Evolutionary conservation across 2,797 vertebrate genomes (phyloP), one percentile per base, ranked within the genome.

Genomic region (Amniataba percoides): DNA sequence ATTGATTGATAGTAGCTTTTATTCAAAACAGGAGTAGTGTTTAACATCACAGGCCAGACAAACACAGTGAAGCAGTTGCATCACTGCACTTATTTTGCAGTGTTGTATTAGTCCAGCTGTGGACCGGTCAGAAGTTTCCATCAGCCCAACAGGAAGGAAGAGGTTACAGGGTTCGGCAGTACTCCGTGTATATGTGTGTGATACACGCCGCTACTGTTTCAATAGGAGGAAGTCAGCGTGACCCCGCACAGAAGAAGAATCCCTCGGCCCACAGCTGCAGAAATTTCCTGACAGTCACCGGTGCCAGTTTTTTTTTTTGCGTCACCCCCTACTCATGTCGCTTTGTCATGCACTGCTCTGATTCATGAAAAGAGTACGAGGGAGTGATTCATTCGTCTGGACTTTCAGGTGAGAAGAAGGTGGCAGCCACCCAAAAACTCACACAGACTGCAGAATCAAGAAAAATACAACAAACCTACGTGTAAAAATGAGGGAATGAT

Each of bases 191-290:
- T 49, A 57, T 72, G 49, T 83, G 49, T 76, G 74, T 80, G 81
- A 83, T 62, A 61, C 82, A 39, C 21, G 74, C 76, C 79, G 95
- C 94, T 95, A 93, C 95, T 90, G 94, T 95, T 94, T 96, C 88
- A 95, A 95, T 95, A 45, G 93, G 59, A 94, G 95, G 95, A 95
- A 95, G 91, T 85, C 46, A n/a, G 60, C 23, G 64, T 80, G 86
- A 87, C 72, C 87, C 80, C 19, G 31, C 43, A 76, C 77, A 78
- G 78, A n/a, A 67, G 68, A 78, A 59, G 73, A 88, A 92, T 90
- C 88, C 76, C 72, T 83, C 40, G 1, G 53, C 60, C 45, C 59
- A 56, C 64, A 74, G 73, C 82, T 71, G 84, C 55, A 34, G 48
- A 59, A 46, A 15, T n/a, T 3, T 0, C 6, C 42, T 1, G 5